Evolutionary conservation across 2,797 vertebrate genomes (phyloP).

Genomic region (Odontamblyopus lacepedii): DNA sequence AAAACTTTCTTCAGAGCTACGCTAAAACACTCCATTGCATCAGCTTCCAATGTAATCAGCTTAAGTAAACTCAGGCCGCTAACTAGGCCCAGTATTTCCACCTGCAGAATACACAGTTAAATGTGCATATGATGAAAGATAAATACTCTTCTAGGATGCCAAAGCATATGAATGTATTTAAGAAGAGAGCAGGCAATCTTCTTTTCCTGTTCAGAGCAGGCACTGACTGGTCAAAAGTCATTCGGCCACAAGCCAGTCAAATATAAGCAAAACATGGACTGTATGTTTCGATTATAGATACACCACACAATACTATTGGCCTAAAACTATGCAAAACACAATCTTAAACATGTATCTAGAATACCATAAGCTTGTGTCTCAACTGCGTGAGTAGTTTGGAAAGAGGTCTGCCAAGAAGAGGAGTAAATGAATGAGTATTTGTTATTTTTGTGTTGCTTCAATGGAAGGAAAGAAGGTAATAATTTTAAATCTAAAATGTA

Average conservation of each 20-base stretch:
- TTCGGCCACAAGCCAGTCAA: constrained; percentile 23
- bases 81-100: constrained; percentile 7
- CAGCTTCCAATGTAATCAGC: constrained; percentile 15
- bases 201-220: background rate
- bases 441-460: too few relatives aligned
- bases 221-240: constrained; percentile 10
- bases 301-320: background rate
- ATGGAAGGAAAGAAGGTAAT: too few relatives aligned
- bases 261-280: constrained; percentile 26
- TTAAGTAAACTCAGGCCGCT: background rate
- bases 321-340: background rate
- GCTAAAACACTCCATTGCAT: background rate
- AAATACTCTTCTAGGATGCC: background rate
- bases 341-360: background rate
- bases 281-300: background rate
- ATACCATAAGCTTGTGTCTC: constrained; percentile 38
- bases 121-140: background rate
- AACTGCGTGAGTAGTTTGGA: too few relatives aligned
- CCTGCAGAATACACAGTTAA: background rate
- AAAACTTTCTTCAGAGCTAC: background rate
- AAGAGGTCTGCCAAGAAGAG: too few relatives aligned
- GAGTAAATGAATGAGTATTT: too few relatives aligned
- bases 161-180: background rate
- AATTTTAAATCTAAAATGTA: too few relatives aligned
- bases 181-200: background rate